Base-by-base conservation (phyloP, 1,140 invertebrate species). In the Drosophila sp. region DNA sequence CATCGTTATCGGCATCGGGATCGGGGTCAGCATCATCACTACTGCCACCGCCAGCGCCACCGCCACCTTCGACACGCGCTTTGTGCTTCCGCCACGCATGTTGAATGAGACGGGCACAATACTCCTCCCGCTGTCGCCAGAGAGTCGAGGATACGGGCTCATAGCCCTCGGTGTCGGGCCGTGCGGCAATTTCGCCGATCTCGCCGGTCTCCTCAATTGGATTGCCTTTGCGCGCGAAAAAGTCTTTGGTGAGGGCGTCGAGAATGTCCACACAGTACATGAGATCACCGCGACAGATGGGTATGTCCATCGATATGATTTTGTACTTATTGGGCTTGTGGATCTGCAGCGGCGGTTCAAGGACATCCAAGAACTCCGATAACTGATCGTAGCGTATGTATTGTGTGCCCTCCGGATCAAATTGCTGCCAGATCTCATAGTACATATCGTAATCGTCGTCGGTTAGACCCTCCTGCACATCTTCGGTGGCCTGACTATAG, bases 361-460 rank as follows among this genome's bases (percentile, higher is more conserved):
- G 94, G 61, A 97, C 97, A 92, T 99, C 97, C 45, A 99, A 93
- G 93, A 99, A 99, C 78, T 99, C 97, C 0, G 97, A 97, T 48
- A 99, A 93, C 92, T 97, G 95, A 80, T 97, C 95, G 93, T 99
- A 98, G 48, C 95, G 94, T 81, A 99, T 99, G 93, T 98, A 99
- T 92, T 99, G 97, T 4, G 98, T 98, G 50, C 98, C 98, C 89
- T 99, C 97, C 0, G 98, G 98, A 93, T 99, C 98, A 92, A 98
- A 99, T 86, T 98, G 96, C 92, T 99, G 98, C 98, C 98, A 99
- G 77, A 99, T 98, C 93, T 99, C 98, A 92, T 99, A 99, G 93
- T 99, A 99, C 97, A 99, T 99, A 92, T 99, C 98, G 93, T 99
- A 99, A 92, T 99, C 98, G 92, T 99, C 98, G 91, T 99, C 98